Evolutionary conservation across 2,113 vertebrate genomes (phyloP).

Genomic region (Vulpes vulpes): DNA sequence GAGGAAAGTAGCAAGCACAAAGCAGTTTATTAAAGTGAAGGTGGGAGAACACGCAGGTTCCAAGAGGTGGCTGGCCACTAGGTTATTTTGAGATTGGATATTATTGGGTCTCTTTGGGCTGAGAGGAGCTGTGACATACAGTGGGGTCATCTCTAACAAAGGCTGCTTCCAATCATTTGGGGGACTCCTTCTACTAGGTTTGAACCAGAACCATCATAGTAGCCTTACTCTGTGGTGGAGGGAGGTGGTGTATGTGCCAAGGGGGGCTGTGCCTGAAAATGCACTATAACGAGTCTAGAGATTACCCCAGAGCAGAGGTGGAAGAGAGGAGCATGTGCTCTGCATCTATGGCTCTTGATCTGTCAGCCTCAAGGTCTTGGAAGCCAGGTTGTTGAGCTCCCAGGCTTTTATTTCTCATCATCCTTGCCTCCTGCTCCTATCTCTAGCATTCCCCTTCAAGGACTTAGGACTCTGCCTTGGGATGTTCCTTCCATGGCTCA

Average conservation of each 20-base stretch:
- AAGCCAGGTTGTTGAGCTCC: not conserved
- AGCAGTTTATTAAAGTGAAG: not conserved
- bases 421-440: not conserved
- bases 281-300: not conserved
- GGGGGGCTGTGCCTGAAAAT: not conserved
- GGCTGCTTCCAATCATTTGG: not conserved
- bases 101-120: not conserved
- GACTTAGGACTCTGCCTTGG: not conserved
- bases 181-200: not conserved
- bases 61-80: fast-evolving
- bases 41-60: not conserved
- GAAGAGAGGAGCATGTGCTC: not conserved
- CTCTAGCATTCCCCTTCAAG: not conserved
- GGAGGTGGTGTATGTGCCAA: not conserved
- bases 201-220: not conserved
- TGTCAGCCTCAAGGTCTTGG: not conserved
- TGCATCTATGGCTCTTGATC: not conserved
- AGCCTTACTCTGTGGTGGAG: not conserved
- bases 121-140: not conserved
- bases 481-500: not conserved
- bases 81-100: not conserved
- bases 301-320: not conserved
- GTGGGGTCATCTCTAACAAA: not conserved
- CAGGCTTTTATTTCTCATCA: not conserved
- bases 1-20: not conserved